These are phyloP conservation scores for Ctenomys sociabilis DNA, from an alignment of 2,113 vertebrate genomes.

Conservation along the genomic window DNA sequence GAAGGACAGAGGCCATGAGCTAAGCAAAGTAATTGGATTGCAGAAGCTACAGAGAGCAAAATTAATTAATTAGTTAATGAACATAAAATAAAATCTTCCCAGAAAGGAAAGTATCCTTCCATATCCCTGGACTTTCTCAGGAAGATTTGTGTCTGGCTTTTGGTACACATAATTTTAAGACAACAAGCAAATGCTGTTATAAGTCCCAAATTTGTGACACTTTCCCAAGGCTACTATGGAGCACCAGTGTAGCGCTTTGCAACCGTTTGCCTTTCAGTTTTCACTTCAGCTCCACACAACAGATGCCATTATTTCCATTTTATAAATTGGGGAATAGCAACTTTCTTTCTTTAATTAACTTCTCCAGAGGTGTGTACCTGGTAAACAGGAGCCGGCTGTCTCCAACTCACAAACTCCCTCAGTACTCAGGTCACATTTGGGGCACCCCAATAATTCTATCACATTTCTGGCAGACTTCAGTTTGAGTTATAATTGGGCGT, in stretches of 20 bases:
- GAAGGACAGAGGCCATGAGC: not conserved
- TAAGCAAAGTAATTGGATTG: not conserved
- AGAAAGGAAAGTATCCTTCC: not conserved
- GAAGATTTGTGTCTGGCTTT: not conserved
- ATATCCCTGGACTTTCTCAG: not conserved
- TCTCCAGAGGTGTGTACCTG: not conserved
- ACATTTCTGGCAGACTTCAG: constrained; percentile 1
- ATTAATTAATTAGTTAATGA: too few species aligned
- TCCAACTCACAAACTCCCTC: not conserved
- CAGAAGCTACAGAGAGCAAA: not conserved
- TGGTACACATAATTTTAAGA: not conserved
- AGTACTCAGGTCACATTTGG: constrained; percentile 11
- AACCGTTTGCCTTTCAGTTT: not conserved
- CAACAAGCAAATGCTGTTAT: not conserved
- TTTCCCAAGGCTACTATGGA: not conserved
- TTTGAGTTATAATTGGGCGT: constrained; percentile 48
- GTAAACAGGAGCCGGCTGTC: not conserved
- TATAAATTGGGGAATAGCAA: not conserved
- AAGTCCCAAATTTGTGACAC: not conserved
- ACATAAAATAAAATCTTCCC: not conserved
- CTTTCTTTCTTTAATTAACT: constrained; percentile 31
- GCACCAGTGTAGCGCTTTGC: not conserved
- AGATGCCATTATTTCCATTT: constrained; percentile 28
- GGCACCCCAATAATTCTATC: constrained; percentile 2
- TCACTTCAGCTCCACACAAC: not conserved